Evolutionary conservation across 2,888 invertebrate genomes (phyloP), one percentile per base, ranked within the genome.

Genomic region (Malthinus flaveolus): DNA sequence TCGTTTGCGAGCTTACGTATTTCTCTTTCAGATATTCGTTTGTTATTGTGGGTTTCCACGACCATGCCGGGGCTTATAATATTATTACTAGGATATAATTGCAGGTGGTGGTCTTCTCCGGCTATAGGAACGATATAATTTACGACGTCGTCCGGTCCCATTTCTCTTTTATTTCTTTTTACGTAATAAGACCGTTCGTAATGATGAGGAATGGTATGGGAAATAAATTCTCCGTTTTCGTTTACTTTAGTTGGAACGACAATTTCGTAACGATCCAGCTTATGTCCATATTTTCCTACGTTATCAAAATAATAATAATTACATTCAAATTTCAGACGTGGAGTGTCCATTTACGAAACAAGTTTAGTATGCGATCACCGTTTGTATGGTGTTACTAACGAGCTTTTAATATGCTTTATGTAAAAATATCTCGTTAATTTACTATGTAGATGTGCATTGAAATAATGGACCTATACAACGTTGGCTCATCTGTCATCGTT

Each of bases 31-130:
- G 52, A 63, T 9, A 64, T 49, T 32, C 57, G 52, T 39, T 61
- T 60, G 15, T 73, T 70, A n/a, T 66, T 60, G 32, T 68, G 66
- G n/a, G 66, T 68, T 60, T 77, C 76, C 8, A 76, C 67, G 8
- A 79, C 67, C 49, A 75, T 69, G 1, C 74, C 76, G 2, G 78
- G 78, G 1, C 75, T 71, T 33, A 80, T 62, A 57, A 81, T 75
- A 36, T 73, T 69, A 36, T 70, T 68, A 56, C 73, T 73, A 10
- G 80, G 77, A 52, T 60, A 70, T 63, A 81, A 62, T 54, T 78
- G 70, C 37, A 68, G 13, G 56, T 79, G 75, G 57, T 79, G 77
- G 51, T 76, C 74, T 49, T 67, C 65, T 4, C 75, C 77, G 32
- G 68, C 70, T 34, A 79, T 71, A 4, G 73, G 71, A 32, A 80